Percentiles rank a stretch among this genome's conserved stretches.
Evolutionary conservation across 2,797 vertebrate species (phyloP).

Genomic region (Huso huso): DNA sequence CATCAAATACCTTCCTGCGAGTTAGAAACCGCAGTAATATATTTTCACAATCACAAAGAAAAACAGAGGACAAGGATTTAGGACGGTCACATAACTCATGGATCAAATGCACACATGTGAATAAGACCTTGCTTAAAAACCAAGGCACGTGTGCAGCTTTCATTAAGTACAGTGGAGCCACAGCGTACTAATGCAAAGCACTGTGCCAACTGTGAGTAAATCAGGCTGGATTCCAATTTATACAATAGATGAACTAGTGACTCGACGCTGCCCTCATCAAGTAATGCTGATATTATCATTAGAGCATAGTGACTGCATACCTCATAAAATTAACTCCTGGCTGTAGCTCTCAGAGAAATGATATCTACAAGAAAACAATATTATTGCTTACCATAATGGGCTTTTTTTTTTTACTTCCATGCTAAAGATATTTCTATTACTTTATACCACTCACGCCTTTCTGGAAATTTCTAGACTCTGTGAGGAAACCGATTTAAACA

Average conservation of each 20-base stretch:
- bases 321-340: slow-evolving; percentile 30
- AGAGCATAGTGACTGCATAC: slow-evolving; percentile 40
- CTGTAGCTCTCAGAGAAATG: slow-evolving; percentile 34
- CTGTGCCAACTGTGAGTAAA: slow-evolving; percentile 41
- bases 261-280: slow-evolving; percentile 43
- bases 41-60: slow-evolving; percentile 10
- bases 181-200: slow-evolving; percentile 38
- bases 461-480: background rate
- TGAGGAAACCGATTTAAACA: slow-evolving; percentile 5
- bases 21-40: slow-evolving; percentile 6
- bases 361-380: slow-evolving; percentile 34
- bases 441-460: slow-evolving; percentile 4
- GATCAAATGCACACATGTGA: slow-evolving; percentile 27
- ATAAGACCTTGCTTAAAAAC: slow-evolving; percentile 38
- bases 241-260: slow-evolving; percentile 42
- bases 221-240: slow-evolving; percentile 45
- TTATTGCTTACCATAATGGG: background rate
- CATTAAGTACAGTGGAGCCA: slow-evolving; percentile 39
- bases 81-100: slow-evolving; percentile 14
- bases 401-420: background rate
- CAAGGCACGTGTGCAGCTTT: slow-evolving; percentile 35
- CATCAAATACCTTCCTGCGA: background rate
- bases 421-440: background rate
- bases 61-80: background rate
- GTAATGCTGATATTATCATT: slow-evolving; percentile 45